phyloP scores from a whole-genome alignment of 2,797 vertebrate species.

The Cossypha dichroa region DNA sequence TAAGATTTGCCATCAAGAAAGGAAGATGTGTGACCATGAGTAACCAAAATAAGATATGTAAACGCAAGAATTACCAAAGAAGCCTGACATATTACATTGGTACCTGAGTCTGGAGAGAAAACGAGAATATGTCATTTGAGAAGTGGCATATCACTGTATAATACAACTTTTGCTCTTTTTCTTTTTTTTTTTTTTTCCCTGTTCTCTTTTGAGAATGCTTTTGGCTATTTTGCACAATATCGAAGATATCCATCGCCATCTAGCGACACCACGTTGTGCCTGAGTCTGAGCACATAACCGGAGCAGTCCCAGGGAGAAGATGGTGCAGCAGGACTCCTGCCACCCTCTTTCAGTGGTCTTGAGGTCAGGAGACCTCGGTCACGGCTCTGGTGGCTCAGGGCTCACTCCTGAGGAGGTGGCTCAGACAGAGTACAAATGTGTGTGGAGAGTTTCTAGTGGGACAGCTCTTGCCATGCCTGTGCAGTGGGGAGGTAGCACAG shows the following conservation, averaged over 20 bases:
- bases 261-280: conserved; percentile 38
- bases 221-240: neutral
- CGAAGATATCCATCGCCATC: conserved; percentile 54
- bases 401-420: neutral
- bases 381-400: neutral
- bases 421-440: neutral
- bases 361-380: neutral
- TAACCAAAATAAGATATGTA: neutral
- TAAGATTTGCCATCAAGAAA: neutral
- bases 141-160: neutral
- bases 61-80: neutral
- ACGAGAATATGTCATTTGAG: neutral
- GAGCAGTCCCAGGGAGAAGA: neutral
- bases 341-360: neutral
- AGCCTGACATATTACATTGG: neutral
- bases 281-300: accelerated
- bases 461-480: neutral
- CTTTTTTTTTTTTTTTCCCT: too few relatives aligned
- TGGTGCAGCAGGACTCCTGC: neutral
- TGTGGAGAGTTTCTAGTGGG: neutral
- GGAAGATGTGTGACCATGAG: neutral
- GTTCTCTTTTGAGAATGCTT: neutral
- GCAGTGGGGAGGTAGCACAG: neutral
- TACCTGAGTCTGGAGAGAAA: neutral
- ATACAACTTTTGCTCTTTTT: neutral